Evolutionary conservation across 2,888 invertebrate genomes (phyloP), one percentile per base, ranked within the genome.

Genomic region (Orchesellides sinensis): DNA sequence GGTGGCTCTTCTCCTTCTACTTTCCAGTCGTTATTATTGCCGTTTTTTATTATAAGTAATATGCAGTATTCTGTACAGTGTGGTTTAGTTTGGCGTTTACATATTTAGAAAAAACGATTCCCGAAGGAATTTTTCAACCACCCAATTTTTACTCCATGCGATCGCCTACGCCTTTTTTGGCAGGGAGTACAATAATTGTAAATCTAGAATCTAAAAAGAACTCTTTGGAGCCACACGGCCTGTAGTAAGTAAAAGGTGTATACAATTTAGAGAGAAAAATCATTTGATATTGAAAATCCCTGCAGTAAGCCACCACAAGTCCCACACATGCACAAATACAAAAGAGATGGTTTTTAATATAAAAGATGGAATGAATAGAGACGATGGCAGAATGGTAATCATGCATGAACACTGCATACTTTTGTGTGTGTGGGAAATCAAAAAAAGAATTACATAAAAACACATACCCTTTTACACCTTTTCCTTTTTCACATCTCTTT

Each of bases 51-150:
- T n/a, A n/a, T n/a, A n/a, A n/a, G n/a, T n/a, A n/a, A n/a, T n/a
- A n/a, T n/a, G n/a, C n/a, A n/a, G n/a, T n/a, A n/a, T n/a, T n/a
- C n/a, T n/a, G n/a, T n/a, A n/a, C n/a, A n/a, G n/a, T n/a, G n/a
- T n/a, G n/a, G n/a, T n/a, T n/a, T n/a, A n/a, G n/a, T n/a, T n/a
- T n/a, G n/a, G n/a, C n/a, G n/a, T n/a, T n/a, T n/a, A n/a, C n/a
- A n/a, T n/a, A n/a, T n/a, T n/a, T 21, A 73, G 61, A 59, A 59
- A 59, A 73, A 52, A 74, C 21, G 35, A 74, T 65, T 74, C 74
- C 63, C 52, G 52, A 74, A 61, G 52, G 74, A 65, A 74, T 65
- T 74, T 63, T 59, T 74, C 54, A 63, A 74, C 74, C 74, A 61
- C 74, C 74, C 74, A 74, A 74, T 6, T 14, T 65, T 74, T 65